Evolutionary conservation across 2,888 invertebrate genomes (phyloP), one percentile per base, ranked within the genome.

Genomic region (Cheilosia soror): DNA sequence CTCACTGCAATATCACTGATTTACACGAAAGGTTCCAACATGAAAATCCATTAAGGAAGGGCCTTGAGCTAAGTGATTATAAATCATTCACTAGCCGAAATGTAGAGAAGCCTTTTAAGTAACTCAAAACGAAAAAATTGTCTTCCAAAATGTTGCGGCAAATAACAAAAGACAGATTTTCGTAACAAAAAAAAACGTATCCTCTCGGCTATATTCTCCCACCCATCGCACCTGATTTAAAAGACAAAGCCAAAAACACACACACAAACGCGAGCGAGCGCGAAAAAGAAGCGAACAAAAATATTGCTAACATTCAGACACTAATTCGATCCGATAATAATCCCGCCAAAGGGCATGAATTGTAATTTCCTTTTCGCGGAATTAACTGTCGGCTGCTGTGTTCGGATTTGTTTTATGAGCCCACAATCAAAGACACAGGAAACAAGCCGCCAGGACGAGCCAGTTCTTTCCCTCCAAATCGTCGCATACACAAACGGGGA

Each of bases 351-450:
- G 91, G 91, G 90, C 90, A 91, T 89, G 90, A 91, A 91, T 90
- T 91, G 91, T 91, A 91, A 91, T 91, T 91, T 91, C 91, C 91
- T 91, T 91, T 91, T 91, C 91, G 91, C 90, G 90, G 90, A 91
- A 91, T 91, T 91, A 91, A 91, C 91, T 90, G 91, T 90, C 90
- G 89, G 89, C 80, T 68, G 79, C 69, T 78, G 58, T 86, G 77
- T 77, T 76, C 31, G 73, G 86, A 73, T 86, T 86, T 86, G 82
- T 86, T 86, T 86, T 86, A 86, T 86, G 86, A 81, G 76, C 85
- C 81, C 72, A 85, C 80, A 84, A 82, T 77, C 86, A 82, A 86
- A 82, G 69, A 73, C 77, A 86, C 77, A 82, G 82, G 86, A 81
- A 78, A 86, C 82, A 69, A 69, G 72, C 77, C 69, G 85, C 72